These are phyloP conservation scores for Ophraella communa DNA, from an alignment of 2,888 invertebrate species.

Conservation along the genomic window DNA sequence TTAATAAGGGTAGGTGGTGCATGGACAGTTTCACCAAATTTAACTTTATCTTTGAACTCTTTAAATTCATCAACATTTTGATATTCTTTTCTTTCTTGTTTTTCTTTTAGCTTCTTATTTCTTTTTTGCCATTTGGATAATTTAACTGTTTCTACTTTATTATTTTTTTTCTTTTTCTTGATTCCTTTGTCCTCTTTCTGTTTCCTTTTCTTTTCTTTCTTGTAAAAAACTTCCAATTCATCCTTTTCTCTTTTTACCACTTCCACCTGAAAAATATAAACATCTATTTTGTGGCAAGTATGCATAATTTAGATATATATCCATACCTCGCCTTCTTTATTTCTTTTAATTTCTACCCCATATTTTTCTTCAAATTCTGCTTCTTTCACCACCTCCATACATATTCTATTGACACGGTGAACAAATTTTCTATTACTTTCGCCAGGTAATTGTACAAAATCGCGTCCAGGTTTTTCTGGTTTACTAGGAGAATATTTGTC, in stretches of 20 bases:
- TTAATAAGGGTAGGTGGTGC: constrained; percentile 72
- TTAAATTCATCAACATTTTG: constrained; percentile 55
- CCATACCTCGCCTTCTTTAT: constrained; percentile 62
- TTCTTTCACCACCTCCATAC: constrained; percentile 68
- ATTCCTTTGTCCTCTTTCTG: constrained; percentile 53
- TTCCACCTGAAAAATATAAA: constrained; percentile 49
- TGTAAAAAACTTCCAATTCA: constrained; percentile 63
- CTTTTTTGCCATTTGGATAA: constrained; percentile 65
- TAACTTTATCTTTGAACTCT: constrained; percentile 66
- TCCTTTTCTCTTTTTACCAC: constrained; percentile 63
- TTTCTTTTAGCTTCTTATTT: constrained; percentile 62
- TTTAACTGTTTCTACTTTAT: constrained; percentile 51
- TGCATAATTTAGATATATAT: not conserved
- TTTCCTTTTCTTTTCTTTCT: constrained; percentile 53
- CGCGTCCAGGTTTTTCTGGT: constrained; percentile 62
- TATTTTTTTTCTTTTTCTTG: constrained; percentile 53
- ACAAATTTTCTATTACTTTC: constrained; percentile 72
- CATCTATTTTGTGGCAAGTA: not conserved
- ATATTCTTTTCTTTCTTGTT: constrained; percentile 41
- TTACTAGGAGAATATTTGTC: constrained; percentile 39
- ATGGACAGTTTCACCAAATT: constrained; percentile 78
- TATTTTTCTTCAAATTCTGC: constrained; percentile 69
- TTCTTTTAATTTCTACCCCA: constrained; percentile 65
- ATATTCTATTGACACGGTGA: constrained; percentile 69
- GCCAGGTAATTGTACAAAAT: constrained; percentile 66